Conservation (phyloP, 2,797 vertebrate genomes). For the Tinamus major region DNA sequence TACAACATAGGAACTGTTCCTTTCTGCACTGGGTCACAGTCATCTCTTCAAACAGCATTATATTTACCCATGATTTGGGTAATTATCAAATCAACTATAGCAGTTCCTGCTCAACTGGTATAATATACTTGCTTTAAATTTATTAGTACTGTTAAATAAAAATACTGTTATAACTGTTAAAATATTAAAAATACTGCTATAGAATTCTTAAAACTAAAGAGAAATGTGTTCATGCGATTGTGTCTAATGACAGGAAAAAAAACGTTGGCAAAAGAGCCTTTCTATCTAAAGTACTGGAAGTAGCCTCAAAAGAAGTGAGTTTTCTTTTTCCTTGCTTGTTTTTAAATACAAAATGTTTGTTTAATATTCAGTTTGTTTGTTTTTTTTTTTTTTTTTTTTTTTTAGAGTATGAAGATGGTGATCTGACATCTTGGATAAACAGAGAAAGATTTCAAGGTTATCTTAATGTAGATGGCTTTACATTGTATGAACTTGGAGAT, state of each 20-base stretch:
- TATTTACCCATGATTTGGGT: not conserved
- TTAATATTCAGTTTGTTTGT: not conserved
- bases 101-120: fast-evolving
- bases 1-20: not conserved
- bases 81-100: not conserved
- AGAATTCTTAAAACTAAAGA: not conserved
- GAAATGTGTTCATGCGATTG: not conserved
- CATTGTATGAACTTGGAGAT: slow-evolving; percentile 95
- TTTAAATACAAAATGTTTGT: not conserved
- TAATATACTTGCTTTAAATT: not conserved
- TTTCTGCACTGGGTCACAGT: not conserved
- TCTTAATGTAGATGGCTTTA: slow-evolving; percentile 93
- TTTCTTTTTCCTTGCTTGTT: not conserved
- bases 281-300: not conserved
- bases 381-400: not conserved
- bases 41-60: not conserved
- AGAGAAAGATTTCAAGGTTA: slow-evolving; percentile 95
- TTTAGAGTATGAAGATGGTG: slow-evolving; percentile 93
- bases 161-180: not conserved
- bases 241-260: not conserved
- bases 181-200: not conserved
- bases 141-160: not conserved
- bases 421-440: slow-evolving; percentile 93
- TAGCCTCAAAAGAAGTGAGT: not conserved
- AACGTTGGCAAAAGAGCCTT: fast-evolving